Evolutionary conservation across 2,797 vertebrate genomes (phyloP).

Genomic region (Octomys mimax): DNA sequence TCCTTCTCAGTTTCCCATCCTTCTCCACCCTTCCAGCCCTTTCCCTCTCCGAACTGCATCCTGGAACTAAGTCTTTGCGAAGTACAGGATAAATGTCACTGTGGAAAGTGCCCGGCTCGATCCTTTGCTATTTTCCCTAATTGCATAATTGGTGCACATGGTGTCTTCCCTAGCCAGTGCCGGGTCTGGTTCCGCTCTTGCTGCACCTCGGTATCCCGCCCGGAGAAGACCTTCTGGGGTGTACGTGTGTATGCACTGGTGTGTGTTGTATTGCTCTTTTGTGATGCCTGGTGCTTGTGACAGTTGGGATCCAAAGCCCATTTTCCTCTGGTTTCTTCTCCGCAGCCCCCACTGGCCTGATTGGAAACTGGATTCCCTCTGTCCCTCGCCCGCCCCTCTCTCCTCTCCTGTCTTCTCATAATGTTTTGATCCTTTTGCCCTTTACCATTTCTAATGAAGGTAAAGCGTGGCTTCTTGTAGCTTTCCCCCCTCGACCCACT

Average conservation of each 20-base stretch:
- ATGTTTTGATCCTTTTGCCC: constrained; percentile 78
- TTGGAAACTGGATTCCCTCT: constrained; percentile 63
- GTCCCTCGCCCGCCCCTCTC: not conserved
- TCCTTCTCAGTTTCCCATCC: constrained; percentile 62
- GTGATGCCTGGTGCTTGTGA: constrained; percentile 75
- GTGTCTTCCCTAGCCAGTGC: constrained; percentile 70
- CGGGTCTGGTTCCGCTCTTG: constrained; percentile 1
- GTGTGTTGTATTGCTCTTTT: constrained; percentile 73
- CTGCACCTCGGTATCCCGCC: constrained; percentile 16
- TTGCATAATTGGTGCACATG: constrained; percentile 83
- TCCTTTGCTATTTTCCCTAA: constrained; percentile 63
- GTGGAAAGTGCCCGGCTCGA: constrained; percentile 75
- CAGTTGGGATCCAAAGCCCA: constrained; percentile 70
- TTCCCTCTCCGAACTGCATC: constrained; percentile 39
- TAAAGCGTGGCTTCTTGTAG: constrained; percentile 83
- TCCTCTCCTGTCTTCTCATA: not conserved
- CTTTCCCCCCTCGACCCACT: constrained; percentile 35
- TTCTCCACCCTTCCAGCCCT: constrained; percentile 9
- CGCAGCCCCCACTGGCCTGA: constrained; percentile 75
- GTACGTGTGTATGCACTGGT: constrained; percentile 45
- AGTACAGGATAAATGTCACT: constrained; percentile 68
- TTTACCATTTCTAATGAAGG: constrained; percentile 85
- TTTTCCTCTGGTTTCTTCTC: constrained; percentile 63
- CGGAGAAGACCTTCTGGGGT: constrained; percentile 54
- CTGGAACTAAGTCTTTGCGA: constrained; percentile 79